Conservation (phyloP, 1,140 invertebrate genomes). For the Hestina assimilis region DNA sequence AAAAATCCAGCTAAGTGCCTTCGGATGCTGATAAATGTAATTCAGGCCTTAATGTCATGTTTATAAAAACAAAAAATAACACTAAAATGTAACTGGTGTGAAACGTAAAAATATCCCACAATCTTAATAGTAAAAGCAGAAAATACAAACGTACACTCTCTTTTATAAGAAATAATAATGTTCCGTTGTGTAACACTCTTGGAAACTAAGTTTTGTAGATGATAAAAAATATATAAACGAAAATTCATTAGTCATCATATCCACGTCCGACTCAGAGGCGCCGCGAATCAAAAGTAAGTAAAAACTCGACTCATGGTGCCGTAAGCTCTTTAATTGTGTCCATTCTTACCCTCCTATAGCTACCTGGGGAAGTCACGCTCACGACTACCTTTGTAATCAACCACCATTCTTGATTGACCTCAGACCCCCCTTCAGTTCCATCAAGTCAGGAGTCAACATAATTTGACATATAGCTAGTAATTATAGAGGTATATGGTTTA, state of each 20-base stretch:
- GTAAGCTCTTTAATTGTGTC: slow-evolving; percentile 44
- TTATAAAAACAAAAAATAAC: not conserved
- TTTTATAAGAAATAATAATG: slow-evolving; percentile 6
- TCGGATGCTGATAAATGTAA: too few species aligned
- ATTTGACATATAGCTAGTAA: not conserved
- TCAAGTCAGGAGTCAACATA: not conserved
- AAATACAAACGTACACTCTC: slow-evolving; percentile 2
- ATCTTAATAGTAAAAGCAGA: not conserved
- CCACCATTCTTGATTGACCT: slow-evolving; percentile 12
- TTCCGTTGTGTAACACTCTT: not conserved
- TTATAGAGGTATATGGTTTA: not conserved
- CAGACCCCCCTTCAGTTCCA: not conserved
- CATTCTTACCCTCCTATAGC: slow-evolving; percentile 45
- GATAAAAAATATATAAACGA: slow-evolving; percentile 27
- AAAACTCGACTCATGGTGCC: slow-evolving; percentile 51
- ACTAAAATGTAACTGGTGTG: not conserved
- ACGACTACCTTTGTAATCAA: slow-evolving; percentile 29
- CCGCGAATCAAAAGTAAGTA: slow-evolving; percentile 51
- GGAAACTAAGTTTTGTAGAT: slow-evolving; percentile 10
- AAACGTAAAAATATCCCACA: too few species aligned
- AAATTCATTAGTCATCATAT: slow-evolving; percentile 47
- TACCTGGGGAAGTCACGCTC: slow-evolving; percentile 55
- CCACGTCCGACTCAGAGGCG: slow-evolving; percentile 37
- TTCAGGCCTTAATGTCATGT: too few species aligned
- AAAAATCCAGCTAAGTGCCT: too few species aligned